Evolutionary conservation across 1,140 invertebrate genomes (phyloP).

Genomic region (Drosophila kohkoa): DNA sequence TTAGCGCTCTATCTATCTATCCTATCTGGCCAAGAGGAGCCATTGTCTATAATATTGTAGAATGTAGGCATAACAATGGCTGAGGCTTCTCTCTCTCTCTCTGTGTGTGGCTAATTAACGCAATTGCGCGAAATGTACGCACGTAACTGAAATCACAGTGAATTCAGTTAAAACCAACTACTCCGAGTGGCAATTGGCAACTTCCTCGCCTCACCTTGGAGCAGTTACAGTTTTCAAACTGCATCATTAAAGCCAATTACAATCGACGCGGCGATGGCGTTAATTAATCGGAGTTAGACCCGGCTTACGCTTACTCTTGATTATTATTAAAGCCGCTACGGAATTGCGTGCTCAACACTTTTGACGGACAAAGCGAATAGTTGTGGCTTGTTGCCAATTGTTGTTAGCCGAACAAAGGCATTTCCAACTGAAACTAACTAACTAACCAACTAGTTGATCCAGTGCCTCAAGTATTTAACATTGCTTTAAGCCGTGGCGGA

Average conservation of each 20-base stretch:
- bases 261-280: conserved; percentile 39
- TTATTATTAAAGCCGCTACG: conserved; percentile 40
- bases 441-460: not conserved
- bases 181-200: not conserved
- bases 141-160: conserved; percentile 62
- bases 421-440: conserved; percentile 40
- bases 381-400: conserved; percentile 40
- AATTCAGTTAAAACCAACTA: conserved; percentile 47
- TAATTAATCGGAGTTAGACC: conserved; percentile 66
- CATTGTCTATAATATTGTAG: not conserved
- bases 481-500: conserved; percentile 48
- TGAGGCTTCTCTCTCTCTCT: not conserved
- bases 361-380: conserved; percentile 52
- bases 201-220: not conserved
- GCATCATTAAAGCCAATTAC: conserved; percentile 74
- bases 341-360: conserved; percentile 76
- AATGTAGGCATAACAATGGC: conserved; percentile 5
- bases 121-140: conserved; percentile 66
- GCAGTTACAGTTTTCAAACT: conserved; percentile 40
- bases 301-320: conserved; percentile 3
- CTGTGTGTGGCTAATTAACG: conserved; percentile 54
- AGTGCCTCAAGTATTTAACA: conserved; percentile 46
- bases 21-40: conserved; percentile 8
- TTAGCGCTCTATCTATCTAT: conserved; percentile 57
- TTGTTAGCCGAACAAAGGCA: conserved; percentile 66